Evolutionary conservation across 2,113 vertebrate species (phyloP).

Genomic region (Daphoenositta chrysoptera): DNA sequence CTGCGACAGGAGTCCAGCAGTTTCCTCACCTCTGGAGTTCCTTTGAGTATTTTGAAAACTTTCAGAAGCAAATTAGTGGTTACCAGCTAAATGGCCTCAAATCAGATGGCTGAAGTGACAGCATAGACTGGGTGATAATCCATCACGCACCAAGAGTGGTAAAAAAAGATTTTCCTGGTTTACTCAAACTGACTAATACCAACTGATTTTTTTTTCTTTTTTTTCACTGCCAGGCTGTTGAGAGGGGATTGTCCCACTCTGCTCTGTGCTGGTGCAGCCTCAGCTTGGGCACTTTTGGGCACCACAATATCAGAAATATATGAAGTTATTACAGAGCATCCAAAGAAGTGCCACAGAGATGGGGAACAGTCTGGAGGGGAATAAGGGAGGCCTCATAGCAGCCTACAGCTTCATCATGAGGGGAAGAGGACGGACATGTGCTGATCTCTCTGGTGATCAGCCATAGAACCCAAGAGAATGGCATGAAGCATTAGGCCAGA

Average conservation of each 20-base stretch:
- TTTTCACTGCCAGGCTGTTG: background rate
- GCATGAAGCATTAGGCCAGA: background rate
- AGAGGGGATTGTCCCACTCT: background rate
- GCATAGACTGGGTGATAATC: background rate
- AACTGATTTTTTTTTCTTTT: background rate
- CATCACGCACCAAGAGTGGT: background rate
- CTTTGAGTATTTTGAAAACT: background rate
- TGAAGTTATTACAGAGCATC: background rate
- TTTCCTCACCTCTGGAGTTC: background rate
- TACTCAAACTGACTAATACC: background rate
- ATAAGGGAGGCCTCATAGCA: background rate
- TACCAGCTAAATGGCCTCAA: background rate
- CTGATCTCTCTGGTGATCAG: background rate
- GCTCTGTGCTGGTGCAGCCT: background rate
- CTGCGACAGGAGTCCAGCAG: background rate
- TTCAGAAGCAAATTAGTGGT: background rate
- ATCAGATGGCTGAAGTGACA: background rate
- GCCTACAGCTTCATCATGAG: background rate
- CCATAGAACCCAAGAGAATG: background rate
- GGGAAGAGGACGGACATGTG: background rate
- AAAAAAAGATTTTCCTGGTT: background rate
- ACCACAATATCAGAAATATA: background rate
- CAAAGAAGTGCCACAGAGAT: background rate
- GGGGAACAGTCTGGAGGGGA: background rate
- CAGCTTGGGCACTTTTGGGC: background rate